Conservation (phyloP, 2,797 vertebrate species). For the Microctenopoma stevenorrisi region DNA sequence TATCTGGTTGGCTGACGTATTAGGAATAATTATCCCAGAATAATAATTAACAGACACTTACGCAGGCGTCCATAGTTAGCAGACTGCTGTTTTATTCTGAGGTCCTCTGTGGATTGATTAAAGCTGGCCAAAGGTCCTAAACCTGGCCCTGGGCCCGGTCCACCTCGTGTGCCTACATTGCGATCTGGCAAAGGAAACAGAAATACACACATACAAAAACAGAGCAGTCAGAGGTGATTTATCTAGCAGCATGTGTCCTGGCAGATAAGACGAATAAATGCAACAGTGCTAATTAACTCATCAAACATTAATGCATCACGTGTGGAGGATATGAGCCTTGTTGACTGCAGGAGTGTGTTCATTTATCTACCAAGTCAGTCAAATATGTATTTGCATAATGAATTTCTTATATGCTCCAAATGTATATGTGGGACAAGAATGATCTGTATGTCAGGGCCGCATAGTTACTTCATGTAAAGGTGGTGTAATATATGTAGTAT, state of each 20-base stretch:
- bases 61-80: slow-evolving; percentile 89
- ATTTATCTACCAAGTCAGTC: slow-evolving; percentile 37
- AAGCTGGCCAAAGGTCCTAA: slow-evolving; percentile 77
- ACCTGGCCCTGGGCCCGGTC: slow-evolving; percentile 63
- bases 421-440: slow-evolving; percentile 3
- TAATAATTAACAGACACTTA: slow-evolving; percentile 77
- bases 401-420: slow-evolving; percentile 11
- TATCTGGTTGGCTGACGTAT: neutral
- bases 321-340: slow-evolving; percentile 44
- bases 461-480: slow-evolving; percentile 6
- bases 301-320: slow-evolving; percentile 68
- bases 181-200: slow-evolving; percentile 34
- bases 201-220: slow-evolving; percentile 24
- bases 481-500: neutral
- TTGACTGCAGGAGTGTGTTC: slow-evolving; percentile 39
- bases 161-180: slow-evolving; percentile 80
- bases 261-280: slow-evolving; percentile 56
- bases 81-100: slow-evolving; percentile 86
- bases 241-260: slow-evolving; percentile 29
- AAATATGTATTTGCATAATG: slow-evolving; percentile 18
- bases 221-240: slow-evolving; percentile 17
- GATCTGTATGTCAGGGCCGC: neutral
- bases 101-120: slow-evolving; percentile 92
- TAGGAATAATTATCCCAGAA: no score
- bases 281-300: slow-evolving; percentile 59